Evolutionary conservation across 2,797 vertebrate genomes (phyloP).

Genomic region (Chaetophractus vellerosus): DNA sequence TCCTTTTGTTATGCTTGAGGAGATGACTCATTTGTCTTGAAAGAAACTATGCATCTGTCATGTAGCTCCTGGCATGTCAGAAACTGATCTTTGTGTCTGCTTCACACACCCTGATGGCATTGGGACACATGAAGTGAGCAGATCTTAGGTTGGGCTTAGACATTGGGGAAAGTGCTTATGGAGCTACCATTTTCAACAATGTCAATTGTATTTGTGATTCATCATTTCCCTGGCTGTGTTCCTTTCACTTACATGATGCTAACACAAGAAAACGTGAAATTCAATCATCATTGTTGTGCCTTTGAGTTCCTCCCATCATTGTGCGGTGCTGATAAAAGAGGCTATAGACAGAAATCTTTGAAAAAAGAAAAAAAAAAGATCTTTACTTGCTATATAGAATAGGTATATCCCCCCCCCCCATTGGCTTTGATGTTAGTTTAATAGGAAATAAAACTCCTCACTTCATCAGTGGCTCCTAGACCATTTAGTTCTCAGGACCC

Average conservation of each 20-base stretch:
- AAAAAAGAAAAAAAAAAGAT: not conserved
- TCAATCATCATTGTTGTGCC: not conserved
- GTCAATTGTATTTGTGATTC: not conserved
- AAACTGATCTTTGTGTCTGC: not conserved
- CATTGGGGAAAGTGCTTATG: not conserved
- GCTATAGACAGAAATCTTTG: not conserved
- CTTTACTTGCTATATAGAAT: not conserved
- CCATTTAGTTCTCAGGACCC: not conserved
- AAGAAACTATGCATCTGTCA: not conserved
- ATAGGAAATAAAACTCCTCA: not conserved
- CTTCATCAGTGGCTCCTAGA: not conserved
- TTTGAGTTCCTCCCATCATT: not conserved
- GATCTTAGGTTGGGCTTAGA: not conserved
- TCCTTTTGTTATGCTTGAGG: constrained; percentile 64
- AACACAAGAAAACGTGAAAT: not conserved
- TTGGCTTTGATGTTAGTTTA: not conserved
- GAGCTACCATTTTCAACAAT: not conserved
- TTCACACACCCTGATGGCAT: rapidly evolving
- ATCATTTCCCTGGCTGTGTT: not conserved
- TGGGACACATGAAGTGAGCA: not conserved
- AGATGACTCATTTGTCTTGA: constrained; percentile 44
- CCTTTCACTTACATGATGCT: not conserved
- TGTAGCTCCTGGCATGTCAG: not conserved
- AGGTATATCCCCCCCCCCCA: not conserved
- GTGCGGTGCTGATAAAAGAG: not conserved